Evolutionary conservation across 2,113 vertebrate species (phyloP).

Genomic region (Hippocampus guttulatus): DNA sequence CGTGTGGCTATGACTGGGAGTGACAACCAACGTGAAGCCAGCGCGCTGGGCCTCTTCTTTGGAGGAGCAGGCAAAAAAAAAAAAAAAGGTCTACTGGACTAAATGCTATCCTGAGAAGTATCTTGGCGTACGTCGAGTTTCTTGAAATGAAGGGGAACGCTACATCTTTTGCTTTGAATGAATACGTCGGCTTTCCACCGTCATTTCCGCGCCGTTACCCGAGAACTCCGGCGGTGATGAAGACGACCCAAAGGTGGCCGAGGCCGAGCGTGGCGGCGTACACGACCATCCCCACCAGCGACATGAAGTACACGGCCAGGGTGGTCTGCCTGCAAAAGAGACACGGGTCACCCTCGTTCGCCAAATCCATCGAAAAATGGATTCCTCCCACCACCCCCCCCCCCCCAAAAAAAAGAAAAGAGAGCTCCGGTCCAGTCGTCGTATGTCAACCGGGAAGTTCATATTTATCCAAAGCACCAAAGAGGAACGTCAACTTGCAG

Average conservation of each 20-base stretch:
- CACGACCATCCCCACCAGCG: conserved; percentile 85
- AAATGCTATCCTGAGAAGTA: too few relatives aligned
- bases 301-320: conserved; percentile 81
- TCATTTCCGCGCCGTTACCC: conserved; percentile 72
- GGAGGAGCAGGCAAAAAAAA: too few relatives aligned
- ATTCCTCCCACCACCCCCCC: too few relatives aligned
- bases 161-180: too few relatives aligned
- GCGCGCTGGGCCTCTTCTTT: too few relatives aligned
- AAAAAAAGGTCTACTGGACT: too few relatives aligned
- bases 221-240: conserved; percentile 82
- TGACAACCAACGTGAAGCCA: too few relatives aligned
- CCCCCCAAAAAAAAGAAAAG: neutral
- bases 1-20: too few relatives aligned
- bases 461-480: too few relatives aligned
- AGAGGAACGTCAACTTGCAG: neutral
- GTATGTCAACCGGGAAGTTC: neutral
- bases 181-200: neutral
- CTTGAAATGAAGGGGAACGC: too few relatives aligned
- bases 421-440: neutral
- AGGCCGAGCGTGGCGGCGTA: conserved; percentile 82
- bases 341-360: neutral
- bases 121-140: too few relatives aligned
- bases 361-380: too few relatives aligned
- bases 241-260: conserved; percentile 86
- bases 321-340: conserved; percentile 81